These are phyloP conservation scores for Mormyrus hasselquistii DNA, from an alignment of 2,797 vertebrate genomes.

Conservation along the genomic window DNA sequence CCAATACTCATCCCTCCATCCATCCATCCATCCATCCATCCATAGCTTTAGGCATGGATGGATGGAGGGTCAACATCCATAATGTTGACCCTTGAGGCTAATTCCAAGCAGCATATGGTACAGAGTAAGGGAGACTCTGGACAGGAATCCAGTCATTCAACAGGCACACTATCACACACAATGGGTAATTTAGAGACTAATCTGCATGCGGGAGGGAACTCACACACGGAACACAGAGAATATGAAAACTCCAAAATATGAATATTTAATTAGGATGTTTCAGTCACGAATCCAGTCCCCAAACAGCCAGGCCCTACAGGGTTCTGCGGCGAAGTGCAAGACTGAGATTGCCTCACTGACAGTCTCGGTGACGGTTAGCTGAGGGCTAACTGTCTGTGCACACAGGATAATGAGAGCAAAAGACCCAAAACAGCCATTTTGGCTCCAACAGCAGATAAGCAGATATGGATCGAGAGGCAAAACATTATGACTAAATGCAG, in stretches of 20 bases:
- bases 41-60: not conserved
- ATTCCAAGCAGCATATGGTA: not conserved
- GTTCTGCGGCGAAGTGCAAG: not conserved
- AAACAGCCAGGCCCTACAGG: not conserved
- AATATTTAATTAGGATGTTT: not conserved
- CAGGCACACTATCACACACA: not conserved
- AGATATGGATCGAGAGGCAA: not conserved
- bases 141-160: not conserved
- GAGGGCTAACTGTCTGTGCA: not conserved
- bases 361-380: not conserved
- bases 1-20: not conserved
- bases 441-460: not conserved
- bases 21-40: not conserved
- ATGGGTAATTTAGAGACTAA: not conserved
- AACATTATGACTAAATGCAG: not conserved
- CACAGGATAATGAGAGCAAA: not conserved
- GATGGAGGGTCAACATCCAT: not conserved
- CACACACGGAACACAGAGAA: not conserved
- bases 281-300: not conserved
- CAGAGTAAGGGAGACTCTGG: not conserved
- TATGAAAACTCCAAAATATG: not conserved
- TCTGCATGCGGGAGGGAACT: not conserved
- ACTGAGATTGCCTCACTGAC: not conserved
- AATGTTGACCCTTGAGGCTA: not conserved
- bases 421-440: not conserved